phyloP scores from a whole-genome alignment of 2,797 vertebrate species.

The Trematomus bernacchii region DNA sequence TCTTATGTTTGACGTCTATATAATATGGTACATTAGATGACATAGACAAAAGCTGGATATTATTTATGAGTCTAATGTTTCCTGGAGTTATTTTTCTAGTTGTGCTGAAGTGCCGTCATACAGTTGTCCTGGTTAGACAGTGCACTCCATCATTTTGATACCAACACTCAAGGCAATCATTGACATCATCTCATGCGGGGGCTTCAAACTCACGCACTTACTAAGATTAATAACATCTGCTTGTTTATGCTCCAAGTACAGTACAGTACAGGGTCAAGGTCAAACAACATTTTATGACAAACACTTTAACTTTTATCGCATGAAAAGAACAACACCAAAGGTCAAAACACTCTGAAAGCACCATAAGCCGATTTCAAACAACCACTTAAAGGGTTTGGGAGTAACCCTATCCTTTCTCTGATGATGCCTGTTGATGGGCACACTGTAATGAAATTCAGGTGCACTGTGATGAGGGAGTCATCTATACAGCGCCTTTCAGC shows the following conservation, averaged over 20 bases:
- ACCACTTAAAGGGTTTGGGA: constrained; percentile 56
- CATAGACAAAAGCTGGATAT: constrained; percentile 27
- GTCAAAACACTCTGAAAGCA: constrained; percentile 40
- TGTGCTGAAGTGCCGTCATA: constrained; percentile 21
- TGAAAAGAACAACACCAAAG: constrained; percentile 25
- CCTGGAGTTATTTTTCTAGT: constrained; percentile 18
- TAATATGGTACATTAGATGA: neutral
- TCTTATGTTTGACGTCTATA: neutral
- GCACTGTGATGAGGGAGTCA: constrained; percentile 50
- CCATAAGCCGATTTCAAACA: constrained; percentile 28
- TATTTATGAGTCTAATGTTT: constrained; percentile 21
- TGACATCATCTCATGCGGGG: constrained; percentile 44
- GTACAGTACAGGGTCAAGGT: constrained; percentile 11
- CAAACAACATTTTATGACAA: constrained; percentile 40
- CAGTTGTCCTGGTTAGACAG: constrained; percentile 38
- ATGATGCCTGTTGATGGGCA: constrained; percentile 45
- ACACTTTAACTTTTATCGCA: constrained; percentile 15
- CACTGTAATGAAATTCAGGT: constrained; percentile 63
- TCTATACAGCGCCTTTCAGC: constrained; percentile 41
- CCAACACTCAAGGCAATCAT: constrained; percentile 65
- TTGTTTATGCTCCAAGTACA: constrained; percentile 30
- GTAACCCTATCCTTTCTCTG: constrained; percentile 39
- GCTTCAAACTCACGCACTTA: constrained; percentile 36
- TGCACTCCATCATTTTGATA: constrained; percentile 37
- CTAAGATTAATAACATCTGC: constrained; percentile 38